Evolutionary conservation across 1,140 invertebrate species (phyloP), one percentile per base, ranked within the genome.

Genomic region (Catajapyx aquilonaris): DNA sequence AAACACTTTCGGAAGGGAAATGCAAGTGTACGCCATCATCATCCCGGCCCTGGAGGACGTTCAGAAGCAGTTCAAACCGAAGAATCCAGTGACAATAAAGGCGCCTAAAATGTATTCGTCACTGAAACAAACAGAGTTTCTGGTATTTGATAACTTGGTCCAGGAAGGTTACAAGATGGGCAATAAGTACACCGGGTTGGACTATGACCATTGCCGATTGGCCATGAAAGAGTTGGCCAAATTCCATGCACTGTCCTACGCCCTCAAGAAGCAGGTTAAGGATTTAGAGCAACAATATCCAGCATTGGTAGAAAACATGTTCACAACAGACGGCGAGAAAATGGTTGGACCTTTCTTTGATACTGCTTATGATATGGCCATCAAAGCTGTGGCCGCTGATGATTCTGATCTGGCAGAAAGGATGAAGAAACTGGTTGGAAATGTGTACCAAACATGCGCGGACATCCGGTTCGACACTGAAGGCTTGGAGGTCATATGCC

Each of bases 141-240:
- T 31, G 15, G 30, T 31, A 7, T 3, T 31, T 13, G 7, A 31
- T 3, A 7, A 31, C 7, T 7, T 31, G 7, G 18, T 3, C 5
- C 35, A 18, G 0, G 21, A 10, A 15, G 35, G 35, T 1, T 39
- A 16, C 13, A 4, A 15, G 9, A 31, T 39, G 28, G 15, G 31
- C 5, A 15, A 34, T 13, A 33, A 30, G 16, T 11, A 2, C 2
- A 31, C 32, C 20, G 42, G 31, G 0, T 23, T 44, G 22, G 39
- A 38, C 25, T 41, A 23, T 18, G 11, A 39, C 16, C 42, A 46
- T 19, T 37, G 36, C 15, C 20, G 20, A 31, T 18, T 46, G 7
- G 40, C 44, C 19, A 7, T 46, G 11, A 11, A 34, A 18, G 37
- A 44, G 25, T 13, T 46, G 7, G 44, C 39, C 4, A 43, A 39